Percentiles rank a stretch among this genome's conserved stretches.
These are phyloP conservation scores for Eurytoma adleriae DNA, from an alignment of 2,888 invertebrate species.

Conservation along the genomic window DNA sequence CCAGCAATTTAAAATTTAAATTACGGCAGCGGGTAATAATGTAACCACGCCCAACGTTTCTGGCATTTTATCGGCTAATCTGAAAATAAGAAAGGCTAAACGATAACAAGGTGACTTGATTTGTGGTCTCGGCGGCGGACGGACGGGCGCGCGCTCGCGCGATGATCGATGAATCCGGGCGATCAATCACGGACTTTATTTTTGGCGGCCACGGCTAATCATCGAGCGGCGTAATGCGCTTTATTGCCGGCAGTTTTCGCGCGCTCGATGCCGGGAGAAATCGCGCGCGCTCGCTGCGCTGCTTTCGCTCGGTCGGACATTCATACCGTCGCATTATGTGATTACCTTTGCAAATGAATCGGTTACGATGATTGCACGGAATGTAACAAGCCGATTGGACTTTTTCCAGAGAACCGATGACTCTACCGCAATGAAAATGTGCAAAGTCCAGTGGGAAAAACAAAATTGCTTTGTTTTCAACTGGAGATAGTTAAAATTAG, in stretches of 20 bases:
- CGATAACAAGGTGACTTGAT: not conserved
- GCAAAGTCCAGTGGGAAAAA: too few species aligned
- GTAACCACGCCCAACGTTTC: too few species aligned
- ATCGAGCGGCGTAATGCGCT: slow-evolving; percentile 33
- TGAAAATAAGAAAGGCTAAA: too few species aligned
- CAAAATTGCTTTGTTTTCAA: too few species aligned
- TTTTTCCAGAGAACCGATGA: too few species aligned
- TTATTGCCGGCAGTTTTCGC: slow-evolving; percentile 45
- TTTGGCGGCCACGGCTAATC: slow-evolving; percentile 31
- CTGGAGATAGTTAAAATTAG: too few species aligned
- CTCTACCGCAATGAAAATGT: too few species aligned
- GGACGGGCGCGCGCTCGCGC: not conserved
- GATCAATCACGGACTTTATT: slow-evolving; percentile 36
- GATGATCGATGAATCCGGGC: slow-evolving; percentile 27
- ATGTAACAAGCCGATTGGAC: too few species aligned
- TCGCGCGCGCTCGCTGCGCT: not conserved
- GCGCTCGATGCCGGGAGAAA: slow-evolving; percentile 5
- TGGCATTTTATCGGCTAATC: too few species aligned
- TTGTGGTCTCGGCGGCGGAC: not conserved
- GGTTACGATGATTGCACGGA: not conserved
- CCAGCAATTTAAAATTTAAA: too few species aligned
- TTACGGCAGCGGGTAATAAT: too few species aligned
- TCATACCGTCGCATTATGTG: not conserved
- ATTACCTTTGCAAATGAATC: not conserved
- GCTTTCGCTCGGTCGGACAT: not conserved